phyloP scores from a whole-genome alignment of 1,140 invertebrate species.

The Lucilia sericata region DNA sequence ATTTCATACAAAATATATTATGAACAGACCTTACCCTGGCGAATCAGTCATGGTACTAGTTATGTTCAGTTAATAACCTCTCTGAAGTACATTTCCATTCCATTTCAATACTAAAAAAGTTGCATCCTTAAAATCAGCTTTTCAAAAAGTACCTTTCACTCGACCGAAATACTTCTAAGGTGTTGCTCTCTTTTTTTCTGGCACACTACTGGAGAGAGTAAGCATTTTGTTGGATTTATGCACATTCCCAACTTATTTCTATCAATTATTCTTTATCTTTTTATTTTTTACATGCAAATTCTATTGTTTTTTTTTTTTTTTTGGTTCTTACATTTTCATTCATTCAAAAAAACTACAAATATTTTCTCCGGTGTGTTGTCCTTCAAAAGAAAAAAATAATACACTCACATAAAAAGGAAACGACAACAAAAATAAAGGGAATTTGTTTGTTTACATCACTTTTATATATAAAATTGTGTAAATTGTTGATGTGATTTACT shows the following conservation, averaged over 20 bases:
- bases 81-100: too few relatives aligned
- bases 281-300: constrained; percentile 10
- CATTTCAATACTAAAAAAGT: too few relatives aligned
- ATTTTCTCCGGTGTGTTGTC: constrained; percentile 39
- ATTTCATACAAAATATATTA: too few relatives aligned
- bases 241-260: background rate
- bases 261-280: constrained; percentile 8
- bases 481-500: constrained; percentile 16
- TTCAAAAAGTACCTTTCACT: too few relatives aligned
- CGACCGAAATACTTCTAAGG: too few relatives aligned
- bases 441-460: constrained; percentile 14
- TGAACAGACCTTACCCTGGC: too few relatives aligned
- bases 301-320: constrained; percentile 14
- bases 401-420: background rate
- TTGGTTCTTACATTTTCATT: constrained; percentile 29
- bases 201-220: background rate
- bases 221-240: background rate
- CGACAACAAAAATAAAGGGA: background rate
- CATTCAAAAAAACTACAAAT: constrained; percentile 9
- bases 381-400: constrained; percentile 34
- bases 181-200: background rate
- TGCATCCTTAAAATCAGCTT: too few relatives aligned
- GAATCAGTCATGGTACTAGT: too few relatives aligned
- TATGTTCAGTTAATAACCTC: too few relatives aligned
- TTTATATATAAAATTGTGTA: background rate